These are phyloP conservation scores for Peromyscus californicus DNA, from an alignment of 2,113 vertebrate species.

Conservation along the genomic window DNA sequence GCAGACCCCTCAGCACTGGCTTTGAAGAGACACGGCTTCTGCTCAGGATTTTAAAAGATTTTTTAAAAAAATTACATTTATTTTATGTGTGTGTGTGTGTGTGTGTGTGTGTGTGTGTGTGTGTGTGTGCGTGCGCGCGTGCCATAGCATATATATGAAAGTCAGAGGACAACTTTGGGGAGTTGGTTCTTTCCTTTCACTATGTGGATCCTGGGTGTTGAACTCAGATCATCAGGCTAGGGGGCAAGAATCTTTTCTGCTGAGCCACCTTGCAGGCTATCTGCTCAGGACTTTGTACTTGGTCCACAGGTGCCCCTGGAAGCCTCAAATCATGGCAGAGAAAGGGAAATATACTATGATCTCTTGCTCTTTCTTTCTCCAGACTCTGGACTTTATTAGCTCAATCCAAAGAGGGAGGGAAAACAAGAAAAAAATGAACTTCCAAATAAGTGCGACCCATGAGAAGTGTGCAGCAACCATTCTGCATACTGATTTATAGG, in stretches of 20 bases:
- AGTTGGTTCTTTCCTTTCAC: not conserved
- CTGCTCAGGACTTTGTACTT: not conserved
- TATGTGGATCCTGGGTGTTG: not conserved
- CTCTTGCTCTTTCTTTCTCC: not conserved
- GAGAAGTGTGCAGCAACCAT: not conserved
- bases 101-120: not conserved
- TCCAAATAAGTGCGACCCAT: slow-evolving; percentile 25
- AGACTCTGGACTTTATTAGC: slow-evolving; percentile 21
- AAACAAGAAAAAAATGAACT: slow-evolving; percentile 21
- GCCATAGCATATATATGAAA: not conserved
- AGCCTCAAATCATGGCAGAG: not conserved
- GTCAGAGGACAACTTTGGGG: not conserved
- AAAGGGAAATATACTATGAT: not conserved
- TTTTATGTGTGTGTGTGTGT: not conserved
- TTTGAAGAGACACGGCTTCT: slow-evolving; percentile 17
- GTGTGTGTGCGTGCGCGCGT: not conserved
- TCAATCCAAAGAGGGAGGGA: not conserved
- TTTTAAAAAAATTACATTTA: not conserved
- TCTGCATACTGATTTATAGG: not conserved
- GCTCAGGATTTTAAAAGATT: not conserved
- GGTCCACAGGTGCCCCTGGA: not conserved
- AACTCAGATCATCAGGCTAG: not conserved
- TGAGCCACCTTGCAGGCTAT: not conserved
- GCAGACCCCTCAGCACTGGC: not conserved
- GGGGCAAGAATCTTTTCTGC: not conserved